A percentile compares a stretch with the other conserved stretches of the same genome.
These are phyloP conservation scores for Bedellia somnulentella DNA, from an alignment of 2,888 invertebrate species.

Conservation along the genomic window DNA sequence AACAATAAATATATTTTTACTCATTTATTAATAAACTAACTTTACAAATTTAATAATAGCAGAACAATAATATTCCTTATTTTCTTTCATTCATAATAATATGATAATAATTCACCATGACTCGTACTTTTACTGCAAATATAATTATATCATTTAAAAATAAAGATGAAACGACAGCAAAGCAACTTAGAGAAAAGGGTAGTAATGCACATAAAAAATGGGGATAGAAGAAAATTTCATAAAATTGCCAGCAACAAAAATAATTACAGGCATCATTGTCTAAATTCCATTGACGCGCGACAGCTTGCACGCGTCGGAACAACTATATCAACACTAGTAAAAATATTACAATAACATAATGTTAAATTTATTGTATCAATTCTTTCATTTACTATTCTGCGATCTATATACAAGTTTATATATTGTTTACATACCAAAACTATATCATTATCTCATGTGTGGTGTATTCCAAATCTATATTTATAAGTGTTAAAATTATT, in stretches of 20 bases:
- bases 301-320: not conserved
- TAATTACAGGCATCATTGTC: constrained; percentile 19
- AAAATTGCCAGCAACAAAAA: constrained; percentile 37
- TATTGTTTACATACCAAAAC: constrained; percentile 56
- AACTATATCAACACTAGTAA: constrained; percentile 18
- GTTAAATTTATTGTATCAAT: constrained; percentile 55
- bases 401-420: constrained; percentile 48
- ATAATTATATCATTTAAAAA: constrained; percentile 60
- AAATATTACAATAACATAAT: constrained; percentile 52
- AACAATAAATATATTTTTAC: constrained; percentile 37
- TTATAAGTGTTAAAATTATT: constrained; percentile 57
- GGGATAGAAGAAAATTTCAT: constrained; percentile 25
- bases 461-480: constrained; percentile 55
- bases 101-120: constrained; percentile 49
- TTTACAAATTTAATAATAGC: constrained; percentile 63
- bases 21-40: constrained; percentile 63
- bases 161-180: constrained; percentile 57
- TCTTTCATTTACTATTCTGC: constrained; percentile 43
- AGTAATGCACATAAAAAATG: constrained; percentile 53
- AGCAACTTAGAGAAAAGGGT: constrained; percentile 56
- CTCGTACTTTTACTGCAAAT: constrained; percentile 54
- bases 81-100: constrained; percentile 61
- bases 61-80: constrained; percentile 63
- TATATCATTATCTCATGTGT: constrained; percentile 48
- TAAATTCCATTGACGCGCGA: not conserved